Conservation (phyloP, 2,113 vertebrate genomes). For the Oxygymnocypris stewartii region DNA sequence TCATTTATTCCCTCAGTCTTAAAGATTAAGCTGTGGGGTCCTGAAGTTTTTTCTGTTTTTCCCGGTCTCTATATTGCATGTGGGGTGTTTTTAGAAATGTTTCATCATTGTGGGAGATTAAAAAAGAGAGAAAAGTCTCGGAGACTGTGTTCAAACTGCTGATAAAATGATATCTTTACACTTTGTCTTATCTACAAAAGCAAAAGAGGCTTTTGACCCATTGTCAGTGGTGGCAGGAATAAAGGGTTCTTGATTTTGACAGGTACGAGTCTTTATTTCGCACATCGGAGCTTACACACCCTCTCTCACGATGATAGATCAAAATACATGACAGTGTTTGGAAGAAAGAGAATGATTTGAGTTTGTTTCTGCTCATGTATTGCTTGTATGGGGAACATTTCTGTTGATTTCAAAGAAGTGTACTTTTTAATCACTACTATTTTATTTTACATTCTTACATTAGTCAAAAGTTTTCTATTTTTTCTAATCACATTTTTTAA, state of each 20-base stretch:
- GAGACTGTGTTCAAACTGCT: not conserved
- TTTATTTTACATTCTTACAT: too few species aligned
- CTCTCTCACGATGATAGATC: too few species aligned
- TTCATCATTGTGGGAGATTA: conserved; percentile 51
- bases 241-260: conserved; percentile 29
- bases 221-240: conserved; percentile 39
- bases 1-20: conserved; percentile 41
- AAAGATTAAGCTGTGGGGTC: conserved; percentile 50
- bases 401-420: not conserved
- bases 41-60: not conserved
- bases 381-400: not conserved
- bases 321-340: not conserved
- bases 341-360: not conserved
- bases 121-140: not conserved
- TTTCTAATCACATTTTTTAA: too few species aligned
- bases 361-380: not conserved
- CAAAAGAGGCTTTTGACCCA: conserved; percentile 33
- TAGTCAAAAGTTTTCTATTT: too few species aligned
- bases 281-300: not conserved
- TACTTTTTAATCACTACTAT: too few species aligned
- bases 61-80: conserved; percentile 42
- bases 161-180: conserved; percentile 38
- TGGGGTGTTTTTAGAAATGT: conserved; percentile 54
- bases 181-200: conserved; percentile 31
- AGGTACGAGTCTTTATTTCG: conserved; percentile 16